These are phyloP conservation scores for Zapus hudsonius DNA, from an alignment of 2,113 vertebrate genomes.

Conservation along the genomic window DNA sequence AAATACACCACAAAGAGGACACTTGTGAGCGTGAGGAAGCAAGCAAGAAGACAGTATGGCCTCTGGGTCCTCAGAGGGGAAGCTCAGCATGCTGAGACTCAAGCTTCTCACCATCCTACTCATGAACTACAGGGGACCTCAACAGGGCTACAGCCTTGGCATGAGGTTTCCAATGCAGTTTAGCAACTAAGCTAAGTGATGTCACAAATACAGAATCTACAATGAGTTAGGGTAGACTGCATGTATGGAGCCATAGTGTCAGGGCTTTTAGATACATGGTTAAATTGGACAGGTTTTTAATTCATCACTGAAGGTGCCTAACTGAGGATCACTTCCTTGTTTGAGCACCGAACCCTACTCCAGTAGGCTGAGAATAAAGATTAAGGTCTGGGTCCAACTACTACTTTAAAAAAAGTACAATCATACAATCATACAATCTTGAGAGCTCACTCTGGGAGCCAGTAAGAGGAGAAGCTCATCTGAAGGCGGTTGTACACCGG, in stretches of 20 bases:
- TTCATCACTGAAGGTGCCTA: background rate
- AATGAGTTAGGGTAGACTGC: too few species aligned
- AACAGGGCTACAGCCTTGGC: background rate
- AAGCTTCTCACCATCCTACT: fast-evolving
- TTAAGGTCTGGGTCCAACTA: too few species aligned
- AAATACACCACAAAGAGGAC: background rate
- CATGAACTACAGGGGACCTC: background rate
- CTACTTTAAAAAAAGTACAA: too few species aligned
- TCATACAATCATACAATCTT: background rate
- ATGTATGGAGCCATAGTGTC: too few species aligned
- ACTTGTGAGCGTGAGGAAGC: fast-evolving
- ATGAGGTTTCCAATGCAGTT: too few species aligned
- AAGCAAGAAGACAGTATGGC: background rate
- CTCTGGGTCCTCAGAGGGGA: background rate
- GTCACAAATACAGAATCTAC: background rate
- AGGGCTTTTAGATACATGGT: background rate
- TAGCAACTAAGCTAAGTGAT: background rate
- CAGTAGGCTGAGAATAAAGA: fast-evolving
- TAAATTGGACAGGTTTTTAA: background rate
- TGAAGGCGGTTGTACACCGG: background rate
- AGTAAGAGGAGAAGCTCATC: fast-evolving
- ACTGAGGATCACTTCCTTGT: background rate
- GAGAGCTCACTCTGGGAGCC: too few species aligned
- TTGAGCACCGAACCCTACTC: background rate
- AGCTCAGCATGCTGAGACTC: fast-evolving